A percentile compares a stretch with the other conserved stretches of the same genome.
phyloP scores from a whole-genome alignment of 2,888 invertebrate species.

The Philaethria dido region DNA sequence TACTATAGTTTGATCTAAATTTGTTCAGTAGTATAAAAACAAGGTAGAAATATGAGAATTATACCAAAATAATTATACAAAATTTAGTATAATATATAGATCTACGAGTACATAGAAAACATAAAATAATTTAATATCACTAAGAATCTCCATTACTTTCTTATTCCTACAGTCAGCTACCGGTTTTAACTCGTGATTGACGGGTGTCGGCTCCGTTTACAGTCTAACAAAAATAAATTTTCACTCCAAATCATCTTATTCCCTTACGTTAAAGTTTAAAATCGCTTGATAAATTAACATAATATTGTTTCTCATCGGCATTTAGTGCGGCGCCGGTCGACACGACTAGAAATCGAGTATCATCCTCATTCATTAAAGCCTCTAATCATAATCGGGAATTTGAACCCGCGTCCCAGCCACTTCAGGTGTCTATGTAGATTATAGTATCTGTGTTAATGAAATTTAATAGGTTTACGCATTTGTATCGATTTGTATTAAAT shows the following conservation, averaged over 20 bases:
- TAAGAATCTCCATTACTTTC: slow-evolving; percentile 66
- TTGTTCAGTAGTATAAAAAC: no score
- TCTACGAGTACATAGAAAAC: background rate
- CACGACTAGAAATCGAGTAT: slow-evolving; percentile 78
- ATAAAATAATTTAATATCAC: slow-evolving; percentile 6
- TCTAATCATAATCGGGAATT: slow-evolving; percentile 78
- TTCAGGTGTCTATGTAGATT: slow-evolving; percentile 37
- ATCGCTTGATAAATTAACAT: slow-evolving; percentile 43
- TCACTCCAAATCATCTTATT: slow-evolving; percentile 42
- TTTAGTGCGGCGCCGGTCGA: slow-evolving; percentile 78
- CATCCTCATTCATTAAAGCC: slow-evolving; percentile 80
- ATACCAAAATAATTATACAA: no score
- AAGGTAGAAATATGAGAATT: no score
- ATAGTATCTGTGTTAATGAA: slow-evolving; percentile 34
- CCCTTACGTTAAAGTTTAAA: slow-evolving; percentile 47
- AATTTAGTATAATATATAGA: no score
- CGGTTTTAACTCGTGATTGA: slow-evolving; percentile 83
- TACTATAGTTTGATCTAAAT: no score
- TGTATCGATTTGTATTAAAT: slow-evolving; percentile 22
- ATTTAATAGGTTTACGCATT: slow-evolving; percentile 32
- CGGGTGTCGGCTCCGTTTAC: slow-evolving; percentile 82
- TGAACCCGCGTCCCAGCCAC: slow-evolving; percentile 40
- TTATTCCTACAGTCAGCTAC: slow-evolving; percentile 79
- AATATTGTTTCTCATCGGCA: slow-evolving; percentile 54
- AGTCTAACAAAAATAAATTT: slow-evolving; percentile 55